These are phyloP conservation scores for Protobothrops mucrosquamatus DNA, from an alignment of 2,113 vertebrate genomes.

Conservation along the genomic window DNA sequence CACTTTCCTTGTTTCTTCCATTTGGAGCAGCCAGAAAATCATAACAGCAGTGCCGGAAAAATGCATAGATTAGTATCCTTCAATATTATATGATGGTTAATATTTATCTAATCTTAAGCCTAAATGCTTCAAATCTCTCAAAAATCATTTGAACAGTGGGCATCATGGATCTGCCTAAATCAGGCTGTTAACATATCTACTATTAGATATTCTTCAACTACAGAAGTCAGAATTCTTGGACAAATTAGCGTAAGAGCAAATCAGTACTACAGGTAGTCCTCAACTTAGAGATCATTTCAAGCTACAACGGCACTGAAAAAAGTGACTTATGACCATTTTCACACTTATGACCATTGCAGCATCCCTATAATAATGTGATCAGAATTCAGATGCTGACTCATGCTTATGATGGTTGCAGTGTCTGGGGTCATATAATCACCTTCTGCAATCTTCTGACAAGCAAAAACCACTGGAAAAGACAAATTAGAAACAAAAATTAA, in stretches of 20 bases:
- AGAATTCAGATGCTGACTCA: not conserved
- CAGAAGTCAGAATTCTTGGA: not conserved
- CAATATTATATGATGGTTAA: not conserved
- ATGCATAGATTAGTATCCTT: not conserved
- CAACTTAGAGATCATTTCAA: not conserved
- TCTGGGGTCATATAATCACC: not conserved
- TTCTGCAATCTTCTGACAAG: not conserved
- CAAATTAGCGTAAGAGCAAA: not conserved
- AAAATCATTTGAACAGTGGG: not conserved
- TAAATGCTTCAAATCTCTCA: not conserved
- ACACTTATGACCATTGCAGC: not conserved
- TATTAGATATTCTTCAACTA: not conserved
- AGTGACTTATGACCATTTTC: not conserved
- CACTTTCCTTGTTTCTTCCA: not conserved
- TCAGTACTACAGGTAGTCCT: not conserved
- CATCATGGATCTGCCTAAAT: not conserved
- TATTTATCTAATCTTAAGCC: not conserved
- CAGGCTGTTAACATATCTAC: not conserved
- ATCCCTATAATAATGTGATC: not conserved
- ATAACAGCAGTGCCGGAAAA: not conserved
- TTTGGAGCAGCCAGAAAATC: not conserved
- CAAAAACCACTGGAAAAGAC: not conserved
- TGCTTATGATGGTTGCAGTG: not conserved
- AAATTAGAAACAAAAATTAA: too few relatives aligned
- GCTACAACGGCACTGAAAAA: not conserved